Evolutionary conservation across 2,113 vertebrate genomes (phyloP).

Genomic region (Actenoides lindsayi): DNA sequence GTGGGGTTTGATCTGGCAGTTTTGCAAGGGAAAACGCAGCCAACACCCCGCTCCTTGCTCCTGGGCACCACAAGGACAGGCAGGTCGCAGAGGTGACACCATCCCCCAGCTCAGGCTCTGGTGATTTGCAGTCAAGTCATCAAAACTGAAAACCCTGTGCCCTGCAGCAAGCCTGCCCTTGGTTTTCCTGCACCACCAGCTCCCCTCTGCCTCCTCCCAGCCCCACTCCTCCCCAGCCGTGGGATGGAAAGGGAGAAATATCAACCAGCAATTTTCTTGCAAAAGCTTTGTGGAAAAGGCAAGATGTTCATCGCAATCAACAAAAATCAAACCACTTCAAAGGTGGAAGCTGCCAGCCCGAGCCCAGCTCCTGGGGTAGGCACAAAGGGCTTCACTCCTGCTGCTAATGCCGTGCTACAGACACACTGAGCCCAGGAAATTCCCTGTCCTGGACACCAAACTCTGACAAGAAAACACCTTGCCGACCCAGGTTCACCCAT

Average conservation of each 20-base stretch:
- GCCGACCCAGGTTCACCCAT: rapidly evolving
- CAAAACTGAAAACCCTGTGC: not conserved
- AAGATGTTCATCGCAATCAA: not conserved
- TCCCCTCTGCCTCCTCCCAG: not conserved
- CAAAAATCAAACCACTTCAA: not conserved
- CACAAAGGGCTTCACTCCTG: rapidly evolving
- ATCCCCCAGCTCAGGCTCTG: not conserved
- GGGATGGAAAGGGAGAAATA: not conserved
- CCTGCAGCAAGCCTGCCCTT: not conserved
- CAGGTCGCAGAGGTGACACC: not conserved
- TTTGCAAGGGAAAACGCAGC: not conserved
- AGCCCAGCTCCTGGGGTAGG: not conserved
- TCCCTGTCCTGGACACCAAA: not conserved
- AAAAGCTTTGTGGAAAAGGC: not conserved
- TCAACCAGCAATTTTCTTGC: not conserved
- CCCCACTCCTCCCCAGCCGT: rapidly evolving
- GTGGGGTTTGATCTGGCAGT: not conserved
- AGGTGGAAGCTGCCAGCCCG: not conserved
- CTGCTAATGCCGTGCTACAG: not conserved
- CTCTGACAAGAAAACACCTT: not conserved
- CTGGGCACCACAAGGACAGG: not conserved
- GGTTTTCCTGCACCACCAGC: not conserved
- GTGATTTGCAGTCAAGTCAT: not conserved
- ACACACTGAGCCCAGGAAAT: not conserved
- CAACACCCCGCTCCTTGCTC: not conserved